Evolutionary conservation across 2,888 invertebrate genomes (phyloP), one percentile per base, ranked within the genome.

Genomic region (Hypena proboscidalis): DNA sequence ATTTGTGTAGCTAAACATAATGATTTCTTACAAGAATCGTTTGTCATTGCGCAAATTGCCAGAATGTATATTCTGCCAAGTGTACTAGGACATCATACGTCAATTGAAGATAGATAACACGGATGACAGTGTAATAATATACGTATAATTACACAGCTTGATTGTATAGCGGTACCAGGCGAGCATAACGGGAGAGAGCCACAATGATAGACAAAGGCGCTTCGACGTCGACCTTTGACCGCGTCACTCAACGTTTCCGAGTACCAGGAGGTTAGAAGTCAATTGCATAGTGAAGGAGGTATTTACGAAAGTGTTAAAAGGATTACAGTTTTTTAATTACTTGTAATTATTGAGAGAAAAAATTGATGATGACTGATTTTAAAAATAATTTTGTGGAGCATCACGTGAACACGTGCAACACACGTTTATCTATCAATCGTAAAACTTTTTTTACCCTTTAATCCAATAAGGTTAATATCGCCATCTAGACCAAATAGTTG

Each of bases 161-260:
- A 74, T 80, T 71, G 64, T 54, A 52, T 78, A 77, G 70, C 77
- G 72, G 81, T 74, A 81, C 77, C 58, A 74, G 73, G 75, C 67
- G 54, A 36, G 52, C 64, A 80, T 67, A 67, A 61, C 49, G 52
- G 61, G 46, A 55, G 51, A 43, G 60, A 68, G 60, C 58, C 43
- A 49, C 58, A 67, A 29, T 59, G 62, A 54, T 67, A 74, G 72
- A 77, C 78, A 77, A 75, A 73, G 62, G 60, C 68, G 43, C 56
- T 52, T 59, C 56, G 51, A 35, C 34, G 58, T 55, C 61, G 70
- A 79, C 76, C 80, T 67, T 41, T 59, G 70, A 74, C 77, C 76
- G 58, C 67, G 64, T 69, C 80, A 67, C 67, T 79, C 77, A 69
- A 66, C 46, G 58, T 42, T 58, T 49, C 61, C 57, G 61, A 59